phyloP scores from a whole-genome alignment of 2,797 vertebrate genomes.

The Melanotaenia trifasciata region DNA sequence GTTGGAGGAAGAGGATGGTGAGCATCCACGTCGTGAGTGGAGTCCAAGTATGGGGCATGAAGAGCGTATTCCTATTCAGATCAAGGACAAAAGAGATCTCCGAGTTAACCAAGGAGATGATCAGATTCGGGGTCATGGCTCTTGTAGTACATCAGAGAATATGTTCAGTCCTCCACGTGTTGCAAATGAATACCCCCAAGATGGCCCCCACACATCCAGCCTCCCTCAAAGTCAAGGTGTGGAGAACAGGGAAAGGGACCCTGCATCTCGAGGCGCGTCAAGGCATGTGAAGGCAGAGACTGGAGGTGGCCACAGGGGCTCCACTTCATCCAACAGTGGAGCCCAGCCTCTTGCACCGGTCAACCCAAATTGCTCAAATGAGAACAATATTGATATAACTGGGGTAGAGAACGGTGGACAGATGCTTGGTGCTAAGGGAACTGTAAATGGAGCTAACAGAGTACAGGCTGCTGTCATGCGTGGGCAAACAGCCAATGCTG shows the following conservation, averaged over 20 bases:
- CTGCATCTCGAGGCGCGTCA: conserved; percentile 57
- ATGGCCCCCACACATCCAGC: conserved; percentile 75
- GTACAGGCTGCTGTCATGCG: conserved; percentile 75
- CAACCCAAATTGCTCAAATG: conserved; percentile 82
- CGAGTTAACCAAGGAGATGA: conserved; percentile 69
- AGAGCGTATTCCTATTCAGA: conserved; percentile 78
- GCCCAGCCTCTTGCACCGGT: conserved; percentile 79
- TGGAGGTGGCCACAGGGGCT: conserved; percentile 68
- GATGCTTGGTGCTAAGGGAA: conserved; percentile 73
- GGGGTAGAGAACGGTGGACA: conserved; percentile 78
- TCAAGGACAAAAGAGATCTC: conserved; percentile 79
- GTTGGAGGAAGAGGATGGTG: conserved; percentile 77
- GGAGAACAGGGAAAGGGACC: conserved; percentile 79
- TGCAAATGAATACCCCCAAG: conserved; percentile 73
- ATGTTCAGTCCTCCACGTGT: conserved; percentile 77
- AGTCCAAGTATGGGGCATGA: conserved; percentile 83
- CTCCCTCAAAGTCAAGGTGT: conserved; percentile 77
- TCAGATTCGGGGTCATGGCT: conserved; percentile 71
- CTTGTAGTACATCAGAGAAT: conserved; percentile 75
- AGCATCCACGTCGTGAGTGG: conserved; percentile 80
- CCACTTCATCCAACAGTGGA: conserved; percentile 60
- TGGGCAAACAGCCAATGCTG: conserved; percentile 64
- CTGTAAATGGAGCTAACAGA: conserved; percentile 60
- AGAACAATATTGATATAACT: conserved; percentile 82
- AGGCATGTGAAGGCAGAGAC: conserved; percentile 79